Evolutionary conservation across 1,140 invertebrate species (phyloP), one percentile per base, ranked within the genome.

Genomic region (Drosophila leontia): DNA sequence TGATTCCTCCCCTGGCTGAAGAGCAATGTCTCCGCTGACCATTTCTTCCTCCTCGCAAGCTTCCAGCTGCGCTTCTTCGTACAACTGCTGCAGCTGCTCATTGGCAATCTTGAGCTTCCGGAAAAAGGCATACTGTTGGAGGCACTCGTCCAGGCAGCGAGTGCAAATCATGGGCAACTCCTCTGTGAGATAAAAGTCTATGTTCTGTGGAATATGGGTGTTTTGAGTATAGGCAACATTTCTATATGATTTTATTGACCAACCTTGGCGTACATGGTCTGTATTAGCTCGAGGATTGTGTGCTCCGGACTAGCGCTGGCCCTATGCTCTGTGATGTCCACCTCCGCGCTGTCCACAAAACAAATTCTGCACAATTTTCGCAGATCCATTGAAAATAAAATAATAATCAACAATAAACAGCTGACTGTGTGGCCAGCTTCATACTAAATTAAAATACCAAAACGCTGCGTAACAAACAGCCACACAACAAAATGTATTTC

Each of bases 81-180:
- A 92, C 1, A 91, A 55, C 29, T 90, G 64, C 1, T 58, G 68
- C 1, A 92, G 60, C 37, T 92, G 85, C 7, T 59, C 69, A 64
- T 92, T 92, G 7, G 91, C 84, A 17, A 78, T 71, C 41, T 69
- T 65, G 7, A 92, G 35, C 64, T 90, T 92, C n/a, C 75, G 68
- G n/a, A 69, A 92, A 32, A 83, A 91, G 3, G 57, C 63, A 61
- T 84, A 92, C 23, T 82, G 75, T 13, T 62, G 44, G 1, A 82
- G 59, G 4, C 88, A 81, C 15, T 91, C 85, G 1, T 84, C 77
- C 47, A 91, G 45, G 23, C 91, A 92, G 6, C 44, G n/a, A 17
- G 53, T 68, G 26, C 91, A 92, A 32, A 92, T 82, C 71, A 91
- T 81, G 2, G 83, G 82, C 5, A 91, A 44, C 50, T 91, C 76